Evolutionary conservation across 2,888 invertebrate species (phyloP).

Genomic region (Arrhopalites spinosus): DNA sequence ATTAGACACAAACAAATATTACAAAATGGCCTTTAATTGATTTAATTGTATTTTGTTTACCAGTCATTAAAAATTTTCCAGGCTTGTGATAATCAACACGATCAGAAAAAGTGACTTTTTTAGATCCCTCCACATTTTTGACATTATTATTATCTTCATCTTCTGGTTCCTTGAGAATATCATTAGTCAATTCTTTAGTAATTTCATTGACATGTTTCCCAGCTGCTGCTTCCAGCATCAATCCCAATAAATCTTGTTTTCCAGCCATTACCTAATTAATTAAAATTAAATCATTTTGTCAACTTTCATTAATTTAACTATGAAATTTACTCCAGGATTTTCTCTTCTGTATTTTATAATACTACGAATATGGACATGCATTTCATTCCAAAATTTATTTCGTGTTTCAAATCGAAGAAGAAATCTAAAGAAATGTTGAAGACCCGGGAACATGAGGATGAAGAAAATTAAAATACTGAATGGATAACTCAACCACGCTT

Average conservation of each 20-base stretch:
- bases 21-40: background rate
- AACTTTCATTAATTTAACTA: no score
- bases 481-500: conserved; percentile 55
- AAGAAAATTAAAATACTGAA: conserved; percentile 53
- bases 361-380: conserved; percentile 48
- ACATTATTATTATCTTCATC: conserved; percentile 1
- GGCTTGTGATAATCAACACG: conserved; percentile 20
- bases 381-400: conserved; percentile 53
- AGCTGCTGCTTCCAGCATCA: conserved; percentile 54
- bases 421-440: conserved; percentile 53
- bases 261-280: conserved; percentile 40
- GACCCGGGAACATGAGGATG: conserved; percentile 55
- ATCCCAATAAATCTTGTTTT: conserved; percentile 51
- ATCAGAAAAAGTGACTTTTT: background rate
- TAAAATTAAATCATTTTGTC: background rate
- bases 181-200: conserved; percentile 45
- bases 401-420: conserved; percentile 51
- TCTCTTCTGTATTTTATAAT: conserved; percentile 46
- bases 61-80: conserved; percentile 45
- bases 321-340: conserved; percentile 46
- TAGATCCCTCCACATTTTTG: background rate
- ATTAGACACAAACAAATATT: conserved; percentile 16
- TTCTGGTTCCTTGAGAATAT: conserved; percentile 48
- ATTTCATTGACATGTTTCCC: conserved; percentile 48
- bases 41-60: conserved; percentile 15